Conservation (phyloP, 2,888 invertebrate species). For the Agrochola litura region DNA sequence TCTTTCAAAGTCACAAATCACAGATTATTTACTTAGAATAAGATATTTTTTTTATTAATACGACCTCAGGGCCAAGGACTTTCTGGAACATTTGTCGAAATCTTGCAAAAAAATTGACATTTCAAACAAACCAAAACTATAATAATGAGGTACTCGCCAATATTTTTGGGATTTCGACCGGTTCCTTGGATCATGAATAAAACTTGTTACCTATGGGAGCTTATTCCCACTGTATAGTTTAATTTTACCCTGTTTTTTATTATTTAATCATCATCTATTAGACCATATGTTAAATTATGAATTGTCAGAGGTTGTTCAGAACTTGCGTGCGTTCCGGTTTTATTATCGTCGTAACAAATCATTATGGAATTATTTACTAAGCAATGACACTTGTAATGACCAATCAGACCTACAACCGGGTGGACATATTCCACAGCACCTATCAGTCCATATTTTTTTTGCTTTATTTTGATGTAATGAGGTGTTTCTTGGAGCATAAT, state of each 20-base stretch:
- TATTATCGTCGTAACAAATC: constrained; percentile 32
- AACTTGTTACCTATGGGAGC: too few species aligned
- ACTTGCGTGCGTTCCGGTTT: constrained; percentile 28
- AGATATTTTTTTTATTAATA: constrained; percentile 11
- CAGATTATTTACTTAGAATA: background rate
- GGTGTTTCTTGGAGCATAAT: constrained; percentile 14
- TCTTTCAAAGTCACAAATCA: too few species aligned
- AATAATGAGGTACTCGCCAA: too few species aligned
- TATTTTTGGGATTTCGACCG: too few species aligned
- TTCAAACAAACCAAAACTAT: background rate
- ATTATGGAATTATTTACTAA: constrained; percentile 17
- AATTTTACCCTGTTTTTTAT: background rate
- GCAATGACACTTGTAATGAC: constrained; percentile 30
- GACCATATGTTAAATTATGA: constrained; percentile 23
- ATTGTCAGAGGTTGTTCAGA: constrained; percentile 23
- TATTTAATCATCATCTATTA: constrained; percentile 20
- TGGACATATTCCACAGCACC: constrained; percentile 35
- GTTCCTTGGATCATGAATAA: background rate
- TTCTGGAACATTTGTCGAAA: background rate
- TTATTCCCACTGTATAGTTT: too few species aligned
- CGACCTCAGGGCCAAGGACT: background rate
- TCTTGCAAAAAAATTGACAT: background rate
- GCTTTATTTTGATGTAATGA: constrained; percentile 18
- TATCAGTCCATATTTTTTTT: constrained; percentile 28
- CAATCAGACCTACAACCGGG: constrained; percentile 12